Conservation (phyloP, 2,888 invertebrate genomes). For the Epinotia demarniana region DNA sequence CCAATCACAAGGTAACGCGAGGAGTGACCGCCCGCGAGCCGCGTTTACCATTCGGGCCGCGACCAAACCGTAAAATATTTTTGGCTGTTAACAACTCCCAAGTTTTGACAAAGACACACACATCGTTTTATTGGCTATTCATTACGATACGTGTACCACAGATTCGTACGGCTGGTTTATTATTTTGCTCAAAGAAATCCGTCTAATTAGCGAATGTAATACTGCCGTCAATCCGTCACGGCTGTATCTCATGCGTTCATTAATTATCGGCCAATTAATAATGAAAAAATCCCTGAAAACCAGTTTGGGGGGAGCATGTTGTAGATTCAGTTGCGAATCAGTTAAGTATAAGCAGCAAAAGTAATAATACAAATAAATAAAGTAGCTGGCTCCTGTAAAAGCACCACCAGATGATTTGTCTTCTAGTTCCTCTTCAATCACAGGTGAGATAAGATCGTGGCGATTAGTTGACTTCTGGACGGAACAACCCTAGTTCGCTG, state of each 20-base stretch:
- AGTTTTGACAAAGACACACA: conserved; percentile 65
- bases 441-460: conserved; percentile 20
- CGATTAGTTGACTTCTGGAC: conserved; percentile 26
- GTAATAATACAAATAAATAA: no score
- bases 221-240: conserved; percentile 55
- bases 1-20: conserved; percentile 78
- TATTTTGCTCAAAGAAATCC: conserved; percentile 55
- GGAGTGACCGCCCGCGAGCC: conserved; percentile 78
- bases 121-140: conserved; percentile 52
- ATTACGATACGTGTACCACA: conserved; percentile 24
- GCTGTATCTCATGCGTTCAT: conserved; percentile 43
- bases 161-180: conserved; percentile 35
- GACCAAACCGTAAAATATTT: conserved; percentile 74
- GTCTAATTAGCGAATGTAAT: conserved; percentile 61
- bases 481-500: conserved; percentile 1
- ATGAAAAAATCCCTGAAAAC: conserved; percentile 17
- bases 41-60: conserved; percentile 77
- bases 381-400: conserved; percentile 18
- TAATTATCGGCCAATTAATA: conserved; percentile 36
- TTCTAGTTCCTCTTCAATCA: conserved; percentile 23
- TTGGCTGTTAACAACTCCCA: conserved; percentile 63
- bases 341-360: conserved; percentile 1
- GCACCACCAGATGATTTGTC: conserved; percentile 15
- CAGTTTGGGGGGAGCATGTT: conserved; percentile 8
- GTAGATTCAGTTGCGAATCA: conserved; percentile 21